Evolutionary conservation across 2,113 vertebrate species (phyloP).

Genomic region (Platysternon megacephalum): DNA sequence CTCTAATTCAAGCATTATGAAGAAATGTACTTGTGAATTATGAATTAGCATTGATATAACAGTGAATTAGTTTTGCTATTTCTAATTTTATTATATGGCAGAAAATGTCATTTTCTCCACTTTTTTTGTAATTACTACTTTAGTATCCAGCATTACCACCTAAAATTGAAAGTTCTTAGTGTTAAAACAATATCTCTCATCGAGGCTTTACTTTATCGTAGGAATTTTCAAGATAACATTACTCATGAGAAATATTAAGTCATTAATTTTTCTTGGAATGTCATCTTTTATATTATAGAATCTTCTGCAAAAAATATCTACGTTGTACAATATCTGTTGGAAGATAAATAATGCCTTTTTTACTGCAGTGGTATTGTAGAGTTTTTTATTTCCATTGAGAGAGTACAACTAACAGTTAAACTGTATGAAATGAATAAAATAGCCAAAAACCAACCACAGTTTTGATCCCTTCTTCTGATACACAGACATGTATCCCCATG

Average conservation of each 20-base stretch:
- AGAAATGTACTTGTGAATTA: background rate
- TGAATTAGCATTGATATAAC: background rate
- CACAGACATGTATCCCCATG: background rate
- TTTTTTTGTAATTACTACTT: background rate
- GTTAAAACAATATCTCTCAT: background rate
- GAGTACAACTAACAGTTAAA: background rate
- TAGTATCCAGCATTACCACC: background rate
- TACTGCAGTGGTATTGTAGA: background rate
- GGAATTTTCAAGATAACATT: background rate
- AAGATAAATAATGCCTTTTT: conserved; percentile 35
- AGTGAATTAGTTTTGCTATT: background rate
- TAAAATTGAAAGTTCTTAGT: background rate
- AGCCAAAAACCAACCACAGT: background rate
- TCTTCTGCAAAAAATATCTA: conserved; percentile 9
- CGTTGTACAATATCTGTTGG: background rate
- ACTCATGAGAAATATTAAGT: background rate
- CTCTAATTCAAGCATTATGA: background rate
- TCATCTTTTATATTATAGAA: background rate
- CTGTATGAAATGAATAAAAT: background rate
- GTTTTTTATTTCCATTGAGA: background rate
- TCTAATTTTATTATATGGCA: background rate
- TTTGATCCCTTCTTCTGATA: background rate
- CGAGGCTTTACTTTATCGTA: conserved; percentile 10
- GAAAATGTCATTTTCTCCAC: background rate
- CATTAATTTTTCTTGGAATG: conserved; percentile 35